phyloP scores from a whole-genome alignment of 2,888 invertebrate genomes.

The Polydrusus cervinus region DNA sequence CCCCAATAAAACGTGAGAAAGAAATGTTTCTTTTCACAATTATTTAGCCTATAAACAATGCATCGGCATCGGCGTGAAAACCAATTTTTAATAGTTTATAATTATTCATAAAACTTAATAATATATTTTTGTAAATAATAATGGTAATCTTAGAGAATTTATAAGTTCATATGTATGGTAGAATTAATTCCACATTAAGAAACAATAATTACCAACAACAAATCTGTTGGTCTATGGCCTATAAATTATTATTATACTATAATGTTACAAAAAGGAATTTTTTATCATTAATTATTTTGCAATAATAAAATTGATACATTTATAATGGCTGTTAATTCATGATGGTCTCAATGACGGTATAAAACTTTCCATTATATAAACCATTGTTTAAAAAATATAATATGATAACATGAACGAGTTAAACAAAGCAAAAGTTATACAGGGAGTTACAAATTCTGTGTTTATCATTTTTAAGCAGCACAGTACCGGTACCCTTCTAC shows the following conservation, averaged over 20 bases:
- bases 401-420: too few relatives aligned
- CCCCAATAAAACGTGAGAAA: too few relatives aligned
- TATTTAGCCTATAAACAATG: background rate
- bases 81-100: background rate
- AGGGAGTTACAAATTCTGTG: background rate
- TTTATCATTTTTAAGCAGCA: background rate
- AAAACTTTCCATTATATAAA: slow-evolving; percentile 18
- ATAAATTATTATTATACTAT: background rate
- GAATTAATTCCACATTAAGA: slow-evolving; percentile 18
- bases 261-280: background rate
- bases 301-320: slow-evolving; percentile 29
- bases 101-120: background rate
- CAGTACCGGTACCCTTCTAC: too few relatives aligned
- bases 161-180: background rate
- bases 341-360: slow-evolving; percentile 29
- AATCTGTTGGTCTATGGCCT: slow-evolving; percentile 3
- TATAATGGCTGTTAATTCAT: slow-evolving; percentile 22
- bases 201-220: background rate
- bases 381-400: too few relatives aligned
- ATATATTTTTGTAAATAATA: background rate
- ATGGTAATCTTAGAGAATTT: background rate
- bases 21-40: background rate
- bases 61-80: background rate
- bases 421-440: too few relatives aligned
- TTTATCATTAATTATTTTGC: slow-evolving; percentile 13